Conservation (phyloP, 2,888 invertebrate species). For the Bimastos eiseni region DNA sequence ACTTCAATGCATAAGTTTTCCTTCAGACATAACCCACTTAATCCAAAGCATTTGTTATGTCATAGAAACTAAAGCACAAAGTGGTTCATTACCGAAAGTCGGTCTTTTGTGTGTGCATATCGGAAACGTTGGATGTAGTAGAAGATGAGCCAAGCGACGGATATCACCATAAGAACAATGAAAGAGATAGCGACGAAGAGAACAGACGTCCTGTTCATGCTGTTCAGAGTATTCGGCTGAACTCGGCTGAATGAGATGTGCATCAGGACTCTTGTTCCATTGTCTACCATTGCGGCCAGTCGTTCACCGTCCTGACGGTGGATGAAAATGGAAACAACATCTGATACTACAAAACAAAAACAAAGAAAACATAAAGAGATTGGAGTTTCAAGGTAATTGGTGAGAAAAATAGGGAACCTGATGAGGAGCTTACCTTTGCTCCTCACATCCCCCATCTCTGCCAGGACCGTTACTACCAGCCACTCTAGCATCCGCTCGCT, state of each 20-base stretch:
- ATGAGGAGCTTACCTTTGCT: neutral
- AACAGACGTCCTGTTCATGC: conserved; percentile 77
- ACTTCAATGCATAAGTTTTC: neutral
- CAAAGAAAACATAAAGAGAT: neutral
- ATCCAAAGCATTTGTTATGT: neutral
- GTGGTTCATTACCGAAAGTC: conserved; percentile 74
- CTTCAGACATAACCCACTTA: neutral
- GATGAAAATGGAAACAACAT: conserved; percentile 81
- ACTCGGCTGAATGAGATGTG: conserved; percentile 68
- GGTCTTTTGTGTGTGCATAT: conserved; percentile 90
- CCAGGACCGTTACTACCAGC: no score
- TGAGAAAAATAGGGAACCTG: neutral
- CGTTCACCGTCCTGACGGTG: conserved; percentile 78
- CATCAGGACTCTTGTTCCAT: conserved; percentile 71
- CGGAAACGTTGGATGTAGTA: conserved; percentile 93
- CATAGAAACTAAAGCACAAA: neutral
- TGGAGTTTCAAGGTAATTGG: neutral
- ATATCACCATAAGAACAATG: conserved; percentile 91
- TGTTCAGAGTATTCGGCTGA: neutral
- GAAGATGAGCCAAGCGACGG: conserved; percentile 90
- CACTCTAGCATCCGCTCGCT: no score
- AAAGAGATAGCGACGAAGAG: conserved; percentile 93
- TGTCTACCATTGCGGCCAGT: conserved; percentile 73
- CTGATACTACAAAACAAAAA: conserved; percentile 65
- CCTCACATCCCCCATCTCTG: no score